Evolutionary conservation across 2,113 vertebrate species (phyloP).

Genomic region (Prunella fulvescens): DNA sequence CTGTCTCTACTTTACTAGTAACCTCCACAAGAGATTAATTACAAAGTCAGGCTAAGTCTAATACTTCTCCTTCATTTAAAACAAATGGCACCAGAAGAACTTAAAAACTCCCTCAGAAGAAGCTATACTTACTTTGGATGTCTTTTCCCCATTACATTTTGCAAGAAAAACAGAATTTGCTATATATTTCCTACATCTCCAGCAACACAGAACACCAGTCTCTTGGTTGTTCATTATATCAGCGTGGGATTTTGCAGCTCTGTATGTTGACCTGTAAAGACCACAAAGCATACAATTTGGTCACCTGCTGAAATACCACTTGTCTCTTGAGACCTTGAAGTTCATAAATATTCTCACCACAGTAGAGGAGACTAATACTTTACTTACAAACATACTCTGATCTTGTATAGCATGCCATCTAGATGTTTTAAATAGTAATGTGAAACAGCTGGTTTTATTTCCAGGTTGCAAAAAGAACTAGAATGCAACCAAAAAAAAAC

Average conservation of each 20-base stretch:
- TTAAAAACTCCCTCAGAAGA: not conserved
- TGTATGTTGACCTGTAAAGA: slow-evolving; percentile 42
- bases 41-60: not conserved
- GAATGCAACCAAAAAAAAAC: not conserved
- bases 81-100: not conserved
- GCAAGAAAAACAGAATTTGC: slow-evolving; percentile 61
- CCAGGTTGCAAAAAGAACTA: not conserved
- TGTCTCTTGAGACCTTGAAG: not conserved
- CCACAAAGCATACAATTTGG: not conserved
- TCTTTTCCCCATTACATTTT: slow-evolving; percentile 20
- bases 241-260: not conserved
- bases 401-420: not conserved
- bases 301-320: not conserved
- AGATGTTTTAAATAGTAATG: not conserved
- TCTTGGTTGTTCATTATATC: slow-evolving; percentile 41
- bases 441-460: not conserved
- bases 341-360: not conserved
- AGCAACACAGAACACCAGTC: slow-evolving; percentile 53
- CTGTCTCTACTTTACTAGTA: not conserved
- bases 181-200: slow-evolving; percentile 71
- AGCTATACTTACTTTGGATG: slow-evolving; percentile 39
- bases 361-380: not conserved
- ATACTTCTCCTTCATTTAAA: not conserved
- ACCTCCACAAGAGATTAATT: not conserved
- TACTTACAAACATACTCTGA: not conserved